Evolutionary conservation across 2,888 invertebrate genomes (phyloP), one percentile per base, ranked within the genome.

Genomic region (Lochmaea crataegi): DNA sequence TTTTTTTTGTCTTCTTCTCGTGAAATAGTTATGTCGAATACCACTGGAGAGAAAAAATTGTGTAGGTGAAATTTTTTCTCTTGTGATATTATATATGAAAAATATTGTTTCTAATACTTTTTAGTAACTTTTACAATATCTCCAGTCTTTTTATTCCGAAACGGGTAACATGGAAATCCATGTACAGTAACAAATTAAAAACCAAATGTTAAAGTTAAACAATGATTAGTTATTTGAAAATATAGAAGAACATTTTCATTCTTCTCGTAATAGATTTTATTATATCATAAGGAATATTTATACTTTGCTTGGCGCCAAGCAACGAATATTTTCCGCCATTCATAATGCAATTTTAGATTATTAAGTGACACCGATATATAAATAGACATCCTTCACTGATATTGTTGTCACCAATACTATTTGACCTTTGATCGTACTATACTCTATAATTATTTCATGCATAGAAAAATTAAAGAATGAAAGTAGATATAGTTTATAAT

Each of bases 321-420:
- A 60, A 74, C 18, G 65, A 57, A 67, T 67, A 38, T 67, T 66
- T 71, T 68, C 63, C 38, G 80, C 80, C 10, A 82, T 73, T 69
- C 72, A 73, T 72, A 70, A 75, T 66, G 69, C 72, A 66, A 69
- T 66, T 75, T 69, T 42, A 67, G 64, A 72, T 72, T 69, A 72
- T 70, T 67, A 70, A 72, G 26, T 64, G 75, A 66, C 74, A 68
- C 75, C 32, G 68, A 72, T 64, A 69, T 69, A 72, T 70, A 66
- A 66, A 73, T 70, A 69, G 67, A 67, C 57, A 74, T 73, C 65
- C 72, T 73, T 61, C 65, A 73, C 72, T 61, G 56, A 69, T 63
- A 41, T 73, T 65, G 42, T 65, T 69, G 73, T 65, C 45, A 73
- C 66, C 18, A 70, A 71, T 74, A 74, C 22, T 74, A 67, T 71